phyloP scores from a whole-genome alignment of 2,888 invertebrate genomes.

The Palloptera scutellata region DNA sequence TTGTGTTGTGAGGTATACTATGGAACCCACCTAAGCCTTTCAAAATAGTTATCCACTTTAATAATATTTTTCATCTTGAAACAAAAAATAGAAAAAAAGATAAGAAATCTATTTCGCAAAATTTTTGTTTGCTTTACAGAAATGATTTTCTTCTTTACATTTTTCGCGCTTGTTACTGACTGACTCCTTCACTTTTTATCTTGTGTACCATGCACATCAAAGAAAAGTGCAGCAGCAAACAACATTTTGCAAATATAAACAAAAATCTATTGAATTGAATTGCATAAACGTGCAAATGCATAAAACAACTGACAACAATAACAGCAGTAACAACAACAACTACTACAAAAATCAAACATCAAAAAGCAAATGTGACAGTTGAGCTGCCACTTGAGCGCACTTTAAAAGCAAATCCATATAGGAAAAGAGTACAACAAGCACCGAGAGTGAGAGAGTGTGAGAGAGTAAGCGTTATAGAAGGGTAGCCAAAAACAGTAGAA shows the following conservation, averaged over 20 bases:
- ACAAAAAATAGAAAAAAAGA: too few species aligned
- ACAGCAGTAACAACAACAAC: conserved; percentile 17
- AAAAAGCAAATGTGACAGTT: conserved; percentile 39
- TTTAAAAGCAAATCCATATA: conserved; percentile 18
- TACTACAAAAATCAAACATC: conserved; percentile 29
- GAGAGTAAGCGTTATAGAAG: conserved; percentile 7
- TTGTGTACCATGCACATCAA: too few species aligned
- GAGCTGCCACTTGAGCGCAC: conserved; percentile 36
- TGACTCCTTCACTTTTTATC: too few species aligned
- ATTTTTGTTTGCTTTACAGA: too few species aligned
- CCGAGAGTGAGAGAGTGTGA: neutral
- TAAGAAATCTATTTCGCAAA: too few species aligned
- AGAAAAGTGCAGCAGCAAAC: too few species aligned
- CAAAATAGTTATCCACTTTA: too few species aligned
- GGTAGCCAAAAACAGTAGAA: neutral
- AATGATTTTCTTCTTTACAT: too few species aligned
- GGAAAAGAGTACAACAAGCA: neutral
- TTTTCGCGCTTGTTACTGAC: too few species aligned
- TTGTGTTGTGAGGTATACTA: too few species aligned
- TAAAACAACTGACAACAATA: conserved; percentile 31
- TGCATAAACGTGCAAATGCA: conserved; percentile 41
- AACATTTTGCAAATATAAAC: conserved; percentile 26
- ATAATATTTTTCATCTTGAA: too few species aligned
- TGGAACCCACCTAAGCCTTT: too few species aligned
- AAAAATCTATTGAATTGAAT: conserved; percentile 30